Evolutionary conservation across 2,888 invertebrate genomes (phyloP).

Genomic region (Petrophora chlorosata): DNA sequence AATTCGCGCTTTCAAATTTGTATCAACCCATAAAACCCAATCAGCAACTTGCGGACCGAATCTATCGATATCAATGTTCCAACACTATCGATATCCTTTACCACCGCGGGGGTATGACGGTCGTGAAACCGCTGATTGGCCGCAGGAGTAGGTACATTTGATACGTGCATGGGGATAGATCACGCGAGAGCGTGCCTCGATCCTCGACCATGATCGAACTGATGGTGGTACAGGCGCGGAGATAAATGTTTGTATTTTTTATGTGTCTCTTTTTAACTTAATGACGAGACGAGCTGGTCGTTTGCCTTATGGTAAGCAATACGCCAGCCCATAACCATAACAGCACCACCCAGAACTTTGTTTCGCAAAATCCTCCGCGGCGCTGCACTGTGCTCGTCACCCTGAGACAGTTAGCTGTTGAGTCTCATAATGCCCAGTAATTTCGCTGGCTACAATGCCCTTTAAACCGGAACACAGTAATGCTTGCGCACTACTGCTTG

Average conservation of each 20-base stretch:
- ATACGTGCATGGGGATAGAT: conserved; percentile 50
- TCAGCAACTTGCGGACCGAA: conserved; percentile 10
- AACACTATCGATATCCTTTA: conserved; percentile 40
- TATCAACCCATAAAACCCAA: conserved; percentile 22
- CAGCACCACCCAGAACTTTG: too few relatives aligned
- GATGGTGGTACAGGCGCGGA: conserved; percentile 22
- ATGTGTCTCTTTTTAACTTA: too few relatives aligned
- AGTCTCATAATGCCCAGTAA: too few relatives aligned
- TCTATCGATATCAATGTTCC: conserved; percentile 35
- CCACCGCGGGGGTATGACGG: conserved; percentile 18
- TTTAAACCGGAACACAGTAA: too few relatives aligned
- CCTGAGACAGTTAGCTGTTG: too few relatives aligned
- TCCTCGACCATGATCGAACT: conserved; percentile 33
- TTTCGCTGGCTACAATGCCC: too few relatives aligned
- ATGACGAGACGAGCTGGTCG: too few relatives aligned
- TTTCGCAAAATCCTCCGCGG: too few relatives aligned
- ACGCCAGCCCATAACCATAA: too few relatives aligned
- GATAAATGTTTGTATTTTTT: conserved; percentile 11
- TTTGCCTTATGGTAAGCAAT: too few relatives aligned
- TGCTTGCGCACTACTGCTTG: too few relatives aligned
- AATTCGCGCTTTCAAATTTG: not conserved
- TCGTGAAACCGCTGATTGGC: conserved; percentile 51
- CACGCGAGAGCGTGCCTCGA: conserved; percentile 53
- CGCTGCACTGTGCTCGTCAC: too few relatives aligned
- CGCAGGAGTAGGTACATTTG: conserved; percentile 37